Conservation (phyloP, 2,797 vertebrate genomes). For the Syncerus caffer region DNA sequence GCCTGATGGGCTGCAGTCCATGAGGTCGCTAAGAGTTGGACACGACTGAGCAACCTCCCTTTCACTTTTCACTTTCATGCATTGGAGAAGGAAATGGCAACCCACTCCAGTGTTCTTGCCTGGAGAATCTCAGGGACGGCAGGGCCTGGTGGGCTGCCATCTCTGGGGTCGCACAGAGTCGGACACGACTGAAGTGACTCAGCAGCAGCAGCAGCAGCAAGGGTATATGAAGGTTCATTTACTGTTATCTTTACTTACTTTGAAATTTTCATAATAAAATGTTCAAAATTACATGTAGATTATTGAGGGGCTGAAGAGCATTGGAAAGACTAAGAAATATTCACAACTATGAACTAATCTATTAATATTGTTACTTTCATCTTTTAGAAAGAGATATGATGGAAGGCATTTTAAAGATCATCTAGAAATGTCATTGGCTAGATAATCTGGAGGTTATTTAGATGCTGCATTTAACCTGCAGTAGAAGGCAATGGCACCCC, state of each 20-base stretch:
- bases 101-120: too few relatives aligned
- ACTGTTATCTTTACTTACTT: background rate
- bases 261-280: conserved; percentile 8
- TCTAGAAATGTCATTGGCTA: background rate
- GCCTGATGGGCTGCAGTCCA: too few relatives aligned
- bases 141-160: too few relatives aligned
- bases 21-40: too few relatives aligned
- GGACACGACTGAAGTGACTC: too few relatives aligned
- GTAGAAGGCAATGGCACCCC: too few relatives aligned
- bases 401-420: background rate
- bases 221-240: background rate
- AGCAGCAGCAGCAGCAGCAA: background rate
- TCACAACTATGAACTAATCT: conserved; percentile 9
- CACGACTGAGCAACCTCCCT: too few relatives aligned
- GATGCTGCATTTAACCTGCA: background rate
- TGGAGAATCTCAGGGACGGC: too few relatives aligned
- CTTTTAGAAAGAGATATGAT: background rate
- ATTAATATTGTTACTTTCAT: background rate
- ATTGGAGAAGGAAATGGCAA: too few relatives aligned
- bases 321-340: background rate
- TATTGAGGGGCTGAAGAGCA: background rate
- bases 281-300: background rate
- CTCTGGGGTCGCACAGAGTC: too few relatives aligned
- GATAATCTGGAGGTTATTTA: background rate
- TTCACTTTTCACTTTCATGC: too few relatives aligned